Conservation (phyloP, 1,140 invertebrate species). For the Neoseiulus cucumeris region DNA sequence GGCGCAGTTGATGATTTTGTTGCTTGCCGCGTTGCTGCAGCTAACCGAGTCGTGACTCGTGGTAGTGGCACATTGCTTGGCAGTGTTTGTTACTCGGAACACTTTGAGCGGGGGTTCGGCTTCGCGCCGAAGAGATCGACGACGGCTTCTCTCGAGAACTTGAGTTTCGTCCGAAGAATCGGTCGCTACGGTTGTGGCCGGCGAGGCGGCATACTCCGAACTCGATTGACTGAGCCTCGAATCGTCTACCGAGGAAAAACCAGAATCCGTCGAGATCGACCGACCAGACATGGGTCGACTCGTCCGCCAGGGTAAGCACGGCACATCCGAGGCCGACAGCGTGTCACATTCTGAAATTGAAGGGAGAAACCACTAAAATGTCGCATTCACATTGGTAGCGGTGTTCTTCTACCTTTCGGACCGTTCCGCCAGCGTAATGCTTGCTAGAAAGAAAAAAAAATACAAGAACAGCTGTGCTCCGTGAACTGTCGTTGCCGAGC, state of each 20-base stretch:
- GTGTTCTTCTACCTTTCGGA: too few relatives aligned
- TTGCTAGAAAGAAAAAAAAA: too few relatives aligned
- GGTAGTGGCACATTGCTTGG: slow-evolving; percentile 5
- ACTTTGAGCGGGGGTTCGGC: slow-evolving; percentile 9
- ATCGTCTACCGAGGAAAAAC: not conserved
- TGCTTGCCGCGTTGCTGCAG: not conserved
- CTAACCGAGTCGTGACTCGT: not conserved
- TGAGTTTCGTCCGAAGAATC: slow-evolving; percentile 1
- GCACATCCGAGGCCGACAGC: not conserved
- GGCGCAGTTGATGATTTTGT: not conserved
- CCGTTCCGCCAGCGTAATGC: too few relatives aligned
- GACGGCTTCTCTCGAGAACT: not conserved
- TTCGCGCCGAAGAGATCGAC: not conserved
- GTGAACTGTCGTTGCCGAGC: too few relatives aligned
- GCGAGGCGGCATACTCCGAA: not conserved
- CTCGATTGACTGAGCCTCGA: slow-evolving; percentile 2
- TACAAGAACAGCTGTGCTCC: too few relatives aligned
- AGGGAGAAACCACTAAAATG: too few relatives aligned
- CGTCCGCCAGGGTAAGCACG: not conserved
- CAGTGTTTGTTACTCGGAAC: not conserved
- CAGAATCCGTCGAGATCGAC: slow-evolving; percentile 1
- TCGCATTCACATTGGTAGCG: too few relatives aligned
- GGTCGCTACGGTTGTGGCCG: not conserved
- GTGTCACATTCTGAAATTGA: too few relatives aligned
- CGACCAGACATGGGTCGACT: slow-evolving; percentile 3